phyloP scores from a whole-genome alignment of 2,888 invertebrate species.

The Anaspis maculata region DNA sequence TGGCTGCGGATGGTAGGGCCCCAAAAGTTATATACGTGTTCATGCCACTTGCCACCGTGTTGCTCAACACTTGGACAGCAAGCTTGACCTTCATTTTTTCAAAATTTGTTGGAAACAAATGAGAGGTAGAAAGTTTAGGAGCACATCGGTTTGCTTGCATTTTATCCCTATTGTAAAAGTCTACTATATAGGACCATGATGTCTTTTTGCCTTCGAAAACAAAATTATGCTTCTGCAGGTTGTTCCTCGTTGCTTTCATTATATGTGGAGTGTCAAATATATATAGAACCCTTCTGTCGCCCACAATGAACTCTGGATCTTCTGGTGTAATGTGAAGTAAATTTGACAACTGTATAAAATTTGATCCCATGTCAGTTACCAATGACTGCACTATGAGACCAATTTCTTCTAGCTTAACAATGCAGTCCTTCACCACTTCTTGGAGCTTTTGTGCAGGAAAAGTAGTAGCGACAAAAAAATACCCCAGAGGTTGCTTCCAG shows the following conservation, averaged over 20 bases:
- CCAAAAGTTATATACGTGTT: background rate
- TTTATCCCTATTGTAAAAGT: conserved; percentile 10
- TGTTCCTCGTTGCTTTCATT: conserved; percentile 18
- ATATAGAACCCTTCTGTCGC: conserved; percentile 15
- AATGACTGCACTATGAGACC: conserved; percentile 12
- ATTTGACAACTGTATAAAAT: conserved; percentile 11
- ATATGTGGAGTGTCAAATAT: conserved; percentile 20
- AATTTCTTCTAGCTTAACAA: conserved; percentile 6
- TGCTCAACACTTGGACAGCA: conserved; percentile 9
- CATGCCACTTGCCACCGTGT: conserved; percentile 1
- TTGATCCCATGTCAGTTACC: conserved; percentile 15
- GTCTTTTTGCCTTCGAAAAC: conserved; percentile 9
- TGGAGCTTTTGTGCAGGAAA: conserved; percentile 6
- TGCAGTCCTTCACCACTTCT: conserved; percentile 2
- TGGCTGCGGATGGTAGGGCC: background rate
- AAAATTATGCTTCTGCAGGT: conserved; percentile 14
- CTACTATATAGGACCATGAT: conserved; percentile 14
- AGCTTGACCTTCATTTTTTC: conserved; percentile 20
- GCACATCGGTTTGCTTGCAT: conserved; percentile 7
- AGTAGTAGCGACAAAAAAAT: conserved; percentile 7
- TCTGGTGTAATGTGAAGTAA: conserved; percentile 11
- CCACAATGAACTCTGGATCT: conserved; percentile 16
- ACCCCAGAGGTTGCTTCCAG: conserved; percentile 18
- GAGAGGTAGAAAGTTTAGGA: too few species aligned
- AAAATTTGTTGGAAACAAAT: too few species aligned